Evolutionary conservation across 2,113 vertebrate genomes (phyloP).

Genomic region (Cyanoramphus novaezelandiae): DNA sequence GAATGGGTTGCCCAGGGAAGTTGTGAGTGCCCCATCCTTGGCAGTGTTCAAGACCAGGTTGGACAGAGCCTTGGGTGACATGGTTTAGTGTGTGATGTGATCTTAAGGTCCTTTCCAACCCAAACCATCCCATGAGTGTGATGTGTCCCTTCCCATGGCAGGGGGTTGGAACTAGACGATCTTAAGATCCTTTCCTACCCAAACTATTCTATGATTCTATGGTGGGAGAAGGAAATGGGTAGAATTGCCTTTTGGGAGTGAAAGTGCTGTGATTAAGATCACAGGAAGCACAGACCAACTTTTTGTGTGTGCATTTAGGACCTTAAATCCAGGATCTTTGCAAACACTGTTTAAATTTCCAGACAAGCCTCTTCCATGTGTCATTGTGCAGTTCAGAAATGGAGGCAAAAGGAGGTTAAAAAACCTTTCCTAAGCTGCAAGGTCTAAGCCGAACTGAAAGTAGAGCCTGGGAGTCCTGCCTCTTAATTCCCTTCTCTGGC

Average conservation of each 20-base stretch:
- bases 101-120: not conserved
- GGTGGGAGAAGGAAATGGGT: not conserved
- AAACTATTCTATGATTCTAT: not conserved
- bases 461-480: not conserved
- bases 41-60: not conserved
- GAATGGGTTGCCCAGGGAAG: not conserved
- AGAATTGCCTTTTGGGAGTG: not conserved
- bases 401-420: not conserved
- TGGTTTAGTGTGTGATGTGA: not conserved
- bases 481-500: not conserved
- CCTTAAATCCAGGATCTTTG: not conserved
- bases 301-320: not conserved
- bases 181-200: not conserved
- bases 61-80: not conserved
- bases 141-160: not conserved
- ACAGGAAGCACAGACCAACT: not conserved
- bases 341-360: not conserved
- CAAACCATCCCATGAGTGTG: not conserved
- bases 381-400: not conserved
- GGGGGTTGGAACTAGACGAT: not conserved
- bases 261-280: not conserved
- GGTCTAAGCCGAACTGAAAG: not conserved
- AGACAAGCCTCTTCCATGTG: not conserved
- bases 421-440: not conserved
- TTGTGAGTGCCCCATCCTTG: not conserved